phyloP scores from a whole-genome alignment of 2,888 invertebrate genomes.

The Drosophila greeni region DNA sequence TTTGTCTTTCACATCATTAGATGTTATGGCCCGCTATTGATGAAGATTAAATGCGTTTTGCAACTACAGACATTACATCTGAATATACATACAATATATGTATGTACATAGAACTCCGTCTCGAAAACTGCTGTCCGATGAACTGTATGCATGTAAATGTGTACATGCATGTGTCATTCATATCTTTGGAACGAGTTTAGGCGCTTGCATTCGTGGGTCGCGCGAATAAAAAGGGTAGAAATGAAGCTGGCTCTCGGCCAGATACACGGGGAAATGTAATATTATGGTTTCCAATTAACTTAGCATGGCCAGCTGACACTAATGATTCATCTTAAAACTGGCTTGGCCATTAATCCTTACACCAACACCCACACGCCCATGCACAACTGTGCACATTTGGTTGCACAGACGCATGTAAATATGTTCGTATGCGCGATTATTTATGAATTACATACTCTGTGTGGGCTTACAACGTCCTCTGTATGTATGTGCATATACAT shows the following conservation, averaged over 20 bases:
- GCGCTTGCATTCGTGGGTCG: constrained; percentile 21
- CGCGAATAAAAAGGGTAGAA: constrained; percentile 17
- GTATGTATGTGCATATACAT: constrained; percentile 6
- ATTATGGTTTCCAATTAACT: constrained; percentile 16
- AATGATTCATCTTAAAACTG: constrained; percentile 32
- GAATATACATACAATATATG: not conserved
- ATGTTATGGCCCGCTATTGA: constrained; percentile 6
- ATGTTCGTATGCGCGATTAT: constrained; percentile 6
- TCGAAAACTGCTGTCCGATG: constrained; percentile 14
- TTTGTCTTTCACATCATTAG: constrained; percentile 31
- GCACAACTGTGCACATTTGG: constrained; percentile 25
- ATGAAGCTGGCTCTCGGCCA: constrained; percentile 11
- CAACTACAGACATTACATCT: constrained; percentile 4
- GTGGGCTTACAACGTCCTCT: constrained; percentile 11
- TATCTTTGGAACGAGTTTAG: constrained; percentile 30
- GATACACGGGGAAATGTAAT: constrained; percentile 6
- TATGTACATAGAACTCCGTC: constrained; percentile 8
- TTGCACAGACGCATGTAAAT: constrained; percentile 26
- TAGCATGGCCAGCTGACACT: constrained; percentile 1
- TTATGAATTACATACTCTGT: constrained; percentile 21
- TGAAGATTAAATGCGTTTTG: constrained; percentile 7
- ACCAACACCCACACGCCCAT: constrained; percentile 30
- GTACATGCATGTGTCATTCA: constrained; percentile 25
- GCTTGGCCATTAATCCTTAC: constrained; percentile 35
- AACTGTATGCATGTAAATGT: constrained; percentile 12